Evolutionary conservation across 2,113 vertebrate genomes (phyloP), one percentile per base, ranked within the genome.

Genomic region (Heterotis niloticus): DNA sequence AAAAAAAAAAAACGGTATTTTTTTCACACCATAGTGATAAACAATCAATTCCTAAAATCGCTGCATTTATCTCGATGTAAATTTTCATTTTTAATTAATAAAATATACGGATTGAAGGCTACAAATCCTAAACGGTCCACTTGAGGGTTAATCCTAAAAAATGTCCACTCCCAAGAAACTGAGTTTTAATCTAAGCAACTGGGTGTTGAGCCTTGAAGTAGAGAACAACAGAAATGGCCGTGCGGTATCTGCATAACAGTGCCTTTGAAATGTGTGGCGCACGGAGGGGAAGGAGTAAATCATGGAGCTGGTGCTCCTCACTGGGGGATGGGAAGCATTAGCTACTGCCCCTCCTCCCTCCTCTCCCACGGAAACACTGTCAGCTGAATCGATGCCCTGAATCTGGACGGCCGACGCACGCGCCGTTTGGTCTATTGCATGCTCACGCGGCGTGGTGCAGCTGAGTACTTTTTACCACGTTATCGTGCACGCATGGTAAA

Each of bases 381-480:
- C 73, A 34, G 73, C 73, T 62, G 44, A 75, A 75, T 75, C 73
- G 57, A 73, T 73, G 73, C 56, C 24, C 73, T 26, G 73, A 75
- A 62, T 62, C 73, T 64, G 73, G 57, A 75, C 56, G 23, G 18
- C 17, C 7, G 16, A 62, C 23, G 17, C 10, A 26, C 24, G 34
- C 34, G 60, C 71, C 10, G 51, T 23, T n/a, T 18, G 52, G 71
- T 57, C 51, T 52, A 51, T 54, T 26, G 52, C 52, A 54, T 56
- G 51, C 18, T 13, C 13, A n/a, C 23, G 12, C 17, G 24, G 52
- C n/a, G 24, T 18, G 2, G 13, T 62, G 59, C 20, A 2, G 11
- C 59, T 62, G 59, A 17, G 14, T 14, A 62, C n/a, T 44, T 44
- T 62, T 62, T 62, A 62, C 20, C 59, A 62, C 13, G 11, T 14